Evolutionary conservation across 1,140 invertebrate species (phyloP).

Genomic region (Mercenaria mercenaria): DNA sequence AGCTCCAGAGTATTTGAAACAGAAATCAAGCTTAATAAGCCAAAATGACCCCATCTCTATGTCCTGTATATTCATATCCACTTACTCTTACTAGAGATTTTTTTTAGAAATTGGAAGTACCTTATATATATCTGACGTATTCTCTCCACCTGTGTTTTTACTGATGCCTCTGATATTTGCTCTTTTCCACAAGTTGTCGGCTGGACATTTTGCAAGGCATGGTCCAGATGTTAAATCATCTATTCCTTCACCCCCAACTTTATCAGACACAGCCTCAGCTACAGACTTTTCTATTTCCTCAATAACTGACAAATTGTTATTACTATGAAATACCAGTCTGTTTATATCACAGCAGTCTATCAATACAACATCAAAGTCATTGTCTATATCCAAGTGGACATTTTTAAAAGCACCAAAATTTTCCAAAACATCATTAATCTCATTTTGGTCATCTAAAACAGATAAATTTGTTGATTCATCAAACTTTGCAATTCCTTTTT

Average conservation of each 20-base stretch:
- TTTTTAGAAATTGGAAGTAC: no score
- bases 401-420: constrained; percentile 52
- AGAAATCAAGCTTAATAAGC: no score
- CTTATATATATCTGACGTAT: not conserved
- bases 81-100: no score
- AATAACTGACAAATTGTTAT: not conserved
- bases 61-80: no score
- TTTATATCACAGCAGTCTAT: constrained; percentile 57
- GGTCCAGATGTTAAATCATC: constrained; percentile 14
- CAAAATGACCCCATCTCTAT: no score
- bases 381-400: constrained; percentile 12
- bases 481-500: constrained; percentile 33
- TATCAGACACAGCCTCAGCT: constrained; percentile 22
- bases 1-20: no score
- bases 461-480: not conserved
- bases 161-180: constrained; percentile 23
- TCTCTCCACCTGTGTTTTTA: not conserved
- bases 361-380: constrained; percentile 38
- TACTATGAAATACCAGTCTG: constrained; percentile 55
- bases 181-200: constrained; percentile 23
- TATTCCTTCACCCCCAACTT: not conserved
- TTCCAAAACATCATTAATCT: not conserved
- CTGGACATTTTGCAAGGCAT: constrained; percentile 50
- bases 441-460: not conserved
- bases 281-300: constrained; percentile 17